Evolutionary conservation across 1,140 invertebrate species (phyloP).

Genomic region (Helicoverpa armigera): DNA sequence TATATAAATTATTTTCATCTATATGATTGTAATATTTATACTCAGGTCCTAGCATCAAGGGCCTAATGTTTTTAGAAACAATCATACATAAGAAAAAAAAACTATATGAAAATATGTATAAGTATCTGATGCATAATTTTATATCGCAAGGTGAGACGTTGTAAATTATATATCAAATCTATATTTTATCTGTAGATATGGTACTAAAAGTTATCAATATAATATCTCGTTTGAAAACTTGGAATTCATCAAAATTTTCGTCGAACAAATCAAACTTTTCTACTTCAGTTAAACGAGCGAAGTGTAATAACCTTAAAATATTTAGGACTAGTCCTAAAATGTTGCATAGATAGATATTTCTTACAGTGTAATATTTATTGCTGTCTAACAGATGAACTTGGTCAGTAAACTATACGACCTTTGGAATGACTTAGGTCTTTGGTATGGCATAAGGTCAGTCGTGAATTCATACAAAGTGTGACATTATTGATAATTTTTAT

Average conservation of each 20-base stretch:
- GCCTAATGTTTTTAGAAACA: background rate
- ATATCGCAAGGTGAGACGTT: no score
- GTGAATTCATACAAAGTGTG: no score
- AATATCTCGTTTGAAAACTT: background rate
- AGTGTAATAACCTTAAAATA: slow-evolving; percentile 19
- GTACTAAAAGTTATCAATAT: background rate
- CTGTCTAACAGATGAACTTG: background rate
- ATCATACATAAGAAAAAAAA: background rate
- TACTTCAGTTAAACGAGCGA: slow-evolving; percentile 14
- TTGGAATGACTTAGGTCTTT: no score
- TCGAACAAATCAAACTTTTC: slow-evolving; percentile 11
- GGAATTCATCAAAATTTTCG: background rate
- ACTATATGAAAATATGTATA: no score
- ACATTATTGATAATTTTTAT: no score
- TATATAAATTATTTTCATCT: no score
- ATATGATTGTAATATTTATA: no score
- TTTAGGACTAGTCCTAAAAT: slow-evolving; percentile 11
- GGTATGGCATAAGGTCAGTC: no score
- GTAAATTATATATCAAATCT: no score
- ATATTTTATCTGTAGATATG: no score
- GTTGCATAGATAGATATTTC: slow-evolving; percentile 2
- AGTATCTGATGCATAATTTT: no score
- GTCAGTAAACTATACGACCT: no score
- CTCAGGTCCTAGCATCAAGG: background rate
- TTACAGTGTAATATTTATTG: slow-evolving; percentile 3